Evolutionary conservation across 1,140 invertebrate genomes (phyloP).

Genomic region (Gryon sp.): DNA sequence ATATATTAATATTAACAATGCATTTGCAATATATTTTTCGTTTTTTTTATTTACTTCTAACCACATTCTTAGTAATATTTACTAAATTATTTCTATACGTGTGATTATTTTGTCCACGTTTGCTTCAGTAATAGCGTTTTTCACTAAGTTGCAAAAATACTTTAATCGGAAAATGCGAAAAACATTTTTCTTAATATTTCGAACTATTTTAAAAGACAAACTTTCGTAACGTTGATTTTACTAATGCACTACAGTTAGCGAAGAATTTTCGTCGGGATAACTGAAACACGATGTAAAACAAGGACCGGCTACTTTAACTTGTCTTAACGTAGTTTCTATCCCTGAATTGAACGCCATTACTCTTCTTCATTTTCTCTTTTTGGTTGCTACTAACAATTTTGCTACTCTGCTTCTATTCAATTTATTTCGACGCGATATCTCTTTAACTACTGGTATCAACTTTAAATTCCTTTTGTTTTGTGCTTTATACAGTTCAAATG

Average conservation of each 20-base stretch:
- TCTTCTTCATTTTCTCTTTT: slow-evolving; percentile 4
- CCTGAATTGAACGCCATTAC: slow-evolving; percentile 18
- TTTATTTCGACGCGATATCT: background rate
- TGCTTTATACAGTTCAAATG: no score
- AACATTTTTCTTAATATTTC: no score
- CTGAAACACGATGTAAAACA: slow-evolving; percentile 27
- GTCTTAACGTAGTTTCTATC: slow-evolving; percentile 22
- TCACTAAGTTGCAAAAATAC: no score
- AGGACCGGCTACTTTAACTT: slow-evolving; percentile 9
- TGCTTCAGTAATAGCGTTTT: no score
- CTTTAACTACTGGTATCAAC: background rate
- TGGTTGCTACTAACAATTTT: slow-evolving; percentile 11
- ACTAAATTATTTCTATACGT: no score
- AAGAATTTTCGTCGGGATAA: slow-evolving; percentile 22
- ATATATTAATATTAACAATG: no score
- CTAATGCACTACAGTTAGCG: slow-evolving; percentile 1
- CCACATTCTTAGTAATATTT: no score
- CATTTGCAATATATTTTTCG: no score
- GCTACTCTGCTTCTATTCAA: background rate
- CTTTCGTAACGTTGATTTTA: slow-evolving; percentile 7
- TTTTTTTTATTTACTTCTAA: no score
- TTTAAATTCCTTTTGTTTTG: background rate
- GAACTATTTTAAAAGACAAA: slow-evolving; percentile 27
- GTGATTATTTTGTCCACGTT: no score
- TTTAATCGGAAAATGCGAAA: no score